A percentile compares a stretch with the other conserved stretches of the same genome.
These are phyloP conservation scores for Tethya wilhelma DNA, from an alignment of 37 sponge, comb jelly and placozoan species.

Conservation along the genomic window DNA sequence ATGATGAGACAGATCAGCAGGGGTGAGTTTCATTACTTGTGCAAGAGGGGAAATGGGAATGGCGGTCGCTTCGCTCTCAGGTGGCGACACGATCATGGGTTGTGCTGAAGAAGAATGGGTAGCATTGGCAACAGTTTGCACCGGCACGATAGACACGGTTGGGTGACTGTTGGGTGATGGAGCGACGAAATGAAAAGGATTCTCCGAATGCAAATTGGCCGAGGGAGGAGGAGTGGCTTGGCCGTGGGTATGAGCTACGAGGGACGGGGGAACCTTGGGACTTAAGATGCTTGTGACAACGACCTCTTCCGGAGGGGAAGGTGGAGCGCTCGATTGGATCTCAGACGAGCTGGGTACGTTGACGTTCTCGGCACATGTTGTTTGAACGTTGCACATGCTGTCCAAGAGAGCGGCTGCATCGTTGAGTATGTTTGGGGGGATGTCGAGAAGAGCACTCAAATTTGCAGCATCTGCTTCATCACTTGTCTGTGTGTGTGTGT, in stretches of 20 bases:
- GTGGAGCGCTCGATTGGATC: no score
- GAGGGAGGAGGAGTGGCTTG: conserved; percentile 42
- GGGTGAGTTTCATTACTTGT: conserved; percentile 41
- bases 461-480: conserved; percentile 14
- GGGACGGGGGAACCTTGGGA: background rate
- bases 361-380: background rate
- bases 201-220: conserved; percentile 24
- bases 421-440: conserved; percentile 48
- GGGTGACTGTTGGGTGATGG: background rate
- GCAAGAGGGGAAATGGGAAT: conserved; percentile 30
- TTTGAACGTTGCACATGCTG: conserved; percentile 16
- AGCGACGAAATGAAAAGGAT: conserved; percentile 26
- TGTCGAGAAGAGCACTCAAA: conserved; percentile 34
- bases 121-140: background rate
- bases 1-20: conserved; percentile 39
- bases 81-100: background rate
- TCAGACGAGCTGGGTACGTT: background rate
- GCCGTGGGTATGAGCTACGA: conserved; percentile 6
- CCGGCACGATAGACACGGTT: background rate
- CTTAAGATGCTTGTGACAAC: no score
- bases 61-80: background rate
- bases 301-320: background rate
- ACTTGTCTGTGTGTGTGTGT: background rate
- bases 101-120: background rate
- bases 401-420: conserved; percentile 48